Evolutionary conservation across 2,113 vertebrate genomes (phyloP), one percentile per base, ranked within the genome.

Genomic region (Microtus ochrogaster): DNA sequence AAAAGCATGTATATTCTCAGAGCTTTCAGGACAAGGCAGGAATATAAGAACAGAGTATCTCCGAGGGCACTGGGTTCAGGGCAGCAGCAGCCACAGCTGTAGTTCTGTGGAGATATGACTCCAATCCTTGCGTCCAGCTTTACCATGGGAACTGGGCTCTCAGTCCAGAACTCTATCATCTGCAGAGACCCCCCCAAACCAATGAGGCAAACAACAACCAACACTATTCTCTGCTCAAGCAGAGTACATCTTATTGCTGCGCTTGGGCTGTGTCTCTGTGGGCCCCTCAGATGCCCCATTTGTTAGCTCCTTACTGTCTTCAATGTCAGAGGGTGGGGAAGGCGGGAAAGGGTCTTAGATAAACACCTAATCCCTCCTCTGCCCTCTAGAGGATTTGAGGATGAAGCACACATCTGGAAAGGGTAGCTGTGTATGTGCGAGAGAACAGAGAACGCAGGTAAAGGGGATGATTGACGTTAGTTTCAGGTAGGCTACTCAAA

Each of bases 1-100:
- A 65, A 22, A 5, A 5, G 5, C n/a, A 5, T 2, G 10, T 0
- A 3, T 6, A 66, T 33, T 0, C 26, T 41, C 65, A 36, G 41
- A 47, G 68, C n/a, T 36, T 6, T 19, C 1, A 22, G 13, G 12
- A 30, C 21, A 17, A 19, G 41, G 26, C 21, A 41, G 49, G 33
- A 39, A 36, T 8, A 36, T 33, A 70, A 82, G 39, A 39, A 30
- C 1, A 28, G 65, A 39, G 61, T 66, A 68, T 47, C n/a, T 17
- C n/a, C 3, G 2, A 84, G 66, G 41, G 28, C 5, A 2, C 4
- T 2, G 1, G 13, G 2, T 14, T 72, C 44, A 79, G 22, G 26
- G 81, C 3, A 28, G 73, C 47, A n/a, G 36, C 2, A 5, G 26
- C 3, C 12, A 10, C 33, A 55, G 63, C 17, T 66, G 41, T 11